Conservation (phyloP, 2,113 vertebrate species). For the Microtus richardsoni region DNA sequence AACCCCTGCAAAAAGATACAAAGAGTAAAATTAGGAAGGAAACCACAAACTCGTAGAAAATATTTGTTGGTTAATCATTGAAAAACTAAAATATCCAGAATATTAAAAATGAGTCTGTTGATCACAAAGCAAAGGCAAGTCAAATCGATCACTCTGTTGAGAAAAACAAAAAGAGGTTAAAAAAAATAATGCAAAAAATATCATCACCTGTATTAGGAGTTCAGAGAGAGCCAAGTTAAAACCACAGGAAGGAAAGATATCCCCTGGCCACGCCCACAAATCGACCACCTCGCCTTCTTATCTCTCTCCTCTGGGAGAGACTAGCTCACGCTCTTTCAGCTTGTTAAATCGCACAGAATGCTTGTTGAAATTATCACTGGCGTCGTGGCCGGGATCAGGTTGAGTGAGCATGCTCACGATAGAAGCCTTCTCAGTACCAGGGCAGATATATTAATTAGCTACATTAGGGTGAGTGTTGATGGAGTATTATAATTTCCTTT, state of each 20-base stretch:
- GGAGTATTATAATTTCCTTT: constrained; percentile 16
- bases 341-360: neutral
- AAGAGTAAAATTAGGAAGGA: neutral
- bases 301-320: neutral
- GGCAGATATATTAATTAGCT: neutral
- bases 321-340: neutral
- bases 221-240: neutral
- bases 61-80: neutral
- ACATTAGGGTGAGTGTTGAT: neutral
- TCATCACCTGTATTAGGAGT: neutral
- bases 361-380: neutral
- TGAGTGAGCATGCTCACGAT: neutral
- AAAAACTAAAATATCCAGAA: neutral
- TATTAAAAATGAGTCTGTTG: neutral
- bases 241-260: neutral
- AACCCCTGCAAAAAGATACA: neutral
- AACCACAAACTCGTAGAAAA: neutral
- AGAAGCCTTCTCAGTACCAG: neutral
- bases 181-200: neutral
- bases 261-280: accelerated
- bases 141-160: neutral
- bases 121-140: neutral
- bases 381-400: neutral
- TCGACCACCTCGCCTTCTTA: accelerated
- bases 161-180: neutral